Evolutionary conservation across 2,113 vertebrate genomes (phyloP).

Genomic region (Athene cunicularia): DNA sequence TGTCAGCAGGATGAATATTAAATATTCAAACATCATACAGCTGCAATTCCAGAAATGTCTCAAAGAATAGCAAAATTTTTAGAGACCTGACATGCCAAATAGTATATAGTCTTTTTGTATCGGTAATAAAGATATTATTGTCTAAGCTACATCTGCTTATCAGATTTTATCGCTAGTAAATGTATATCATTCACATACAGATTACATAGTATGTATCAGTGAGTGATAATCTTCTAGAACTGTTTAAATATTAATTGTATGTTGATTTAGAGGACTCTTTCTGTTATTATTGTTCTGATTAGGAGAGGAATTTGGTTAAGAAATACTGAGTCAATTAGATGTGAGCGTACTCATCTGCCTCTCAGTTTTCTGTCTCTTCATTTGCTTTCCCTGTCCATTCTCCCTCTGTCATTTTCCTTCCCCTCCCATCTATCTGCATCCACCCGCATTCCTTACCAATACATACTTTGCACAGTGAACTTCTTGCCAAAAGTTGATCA

Average conservation of each 20-base stretch:
- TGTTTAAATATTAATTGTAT: slow-evolving; percentile 25
- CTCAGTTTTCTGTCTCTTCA: background rate
- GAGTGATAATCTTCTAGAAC: background rate
- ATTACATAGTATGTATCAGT: background rate
- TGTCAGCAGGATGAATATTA: background rate
- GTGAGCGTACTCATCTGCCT: background rate
- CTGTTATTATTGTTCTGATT: background rate
- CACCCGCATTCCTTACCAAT: background rate
- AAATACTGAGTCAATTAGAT: slow-evolving; percentile 1
- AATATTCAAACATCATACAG: background rate
- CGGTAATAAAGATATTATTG: background rate
- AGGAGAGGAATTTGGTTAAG: slow-evolving; percentile 21
- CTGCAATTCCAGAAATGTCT: background rate
- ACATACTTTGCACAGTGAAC: background rate
- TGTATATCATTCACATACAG: background rate
- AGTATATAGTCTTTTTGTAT: background rate
- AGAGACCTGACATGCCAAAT: background rate
- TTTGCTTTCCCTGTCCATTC: background rate
- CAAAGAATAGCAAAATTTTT: background rate
- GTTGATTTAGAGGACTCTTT: background rate
- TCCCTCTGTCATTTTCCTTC: background rate
- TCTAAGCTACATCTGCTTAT: background rate
- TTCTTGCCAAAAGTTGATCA: background rate
- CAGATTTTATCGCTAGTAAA: background rate
- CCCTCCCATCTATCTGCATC: background rate